Percentiles rank a stretch among this genome's conserved stretches.
phyloP scores from a whole-genome alignment of 2,888 invertebrate genomes.

The Masnerella sp. region DNA sequence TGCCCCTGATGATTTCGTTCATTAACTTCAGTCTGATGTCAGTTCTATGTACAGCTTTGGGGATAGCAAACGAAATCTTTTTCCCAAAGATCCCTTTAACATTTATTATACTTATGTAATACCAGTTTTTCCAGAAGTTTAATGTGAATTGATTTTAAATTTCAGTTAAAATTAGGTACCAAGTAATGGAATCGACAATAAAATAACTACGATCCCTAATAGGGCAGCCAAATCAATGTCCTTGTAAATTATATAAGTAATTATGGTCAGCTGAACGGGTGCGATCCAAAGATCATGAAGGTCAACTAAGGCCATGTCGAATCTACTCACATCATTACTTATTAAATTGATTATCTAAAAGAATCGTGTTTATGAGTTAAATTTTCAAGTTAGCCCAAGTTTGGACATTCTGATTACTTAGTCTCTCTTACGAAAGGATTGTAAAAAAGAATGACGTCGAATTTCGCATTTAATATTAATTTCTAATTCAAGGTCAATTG shows the following conservation, averaged over 20 bases:
- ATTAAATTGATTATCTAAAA: slow-evolving; percentile 81
- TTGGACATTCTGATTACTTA: too few species aligned
- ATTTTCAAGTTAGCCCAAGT: too few species aligned
- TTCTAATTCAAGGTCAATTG: too few species aligned
- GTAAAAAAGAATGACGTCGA: too few species aligned
- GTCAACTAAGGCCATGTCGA: slow-evolving; percentile 84
- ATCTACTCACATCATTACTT: slow-evolving; percentile 88
- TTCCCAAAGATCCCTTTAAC: slow-evolving; percentile 21
- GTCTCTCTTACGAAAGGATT: too few species aligned
- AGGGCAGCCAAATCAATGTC: slow-evolving; percentile 80
- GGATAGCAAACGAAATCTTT: slow-evolving; percentile 28
- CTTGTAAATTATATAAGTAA: slow-evolving; percentile 78
- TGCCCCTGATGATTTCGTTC: too few species aligned
- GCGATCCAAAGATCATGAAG: slow-evolving; percentile 87
- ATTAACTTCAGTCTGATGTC: slow-evolving; percentile 86
- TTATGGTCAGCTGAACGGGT: slow-evolving; percentile 83
- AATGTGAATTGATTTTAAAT: slow-evolving; percentile 8
- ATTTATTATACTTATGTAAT: background rate
- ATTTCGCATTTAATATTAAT: too few species aligned
- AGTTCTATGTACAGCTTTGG: slow-evolving; percentile 86
- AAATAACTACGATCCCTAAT: slow-evolving; percentile 77
- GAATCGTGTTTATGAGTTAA: too few species aligned
- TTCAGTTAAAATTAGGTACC: slow-evolving; percentile 66
- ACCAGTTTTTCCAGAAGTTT: background rate
- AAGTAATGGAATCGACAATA: slow-evolving; percentile 74